Evolutionary conservation across 1,140 invertebrate genomes (phyloP), one percentile per base, ranked within the genome.

Genomic region (Anastrepha obliqua): DNA sequence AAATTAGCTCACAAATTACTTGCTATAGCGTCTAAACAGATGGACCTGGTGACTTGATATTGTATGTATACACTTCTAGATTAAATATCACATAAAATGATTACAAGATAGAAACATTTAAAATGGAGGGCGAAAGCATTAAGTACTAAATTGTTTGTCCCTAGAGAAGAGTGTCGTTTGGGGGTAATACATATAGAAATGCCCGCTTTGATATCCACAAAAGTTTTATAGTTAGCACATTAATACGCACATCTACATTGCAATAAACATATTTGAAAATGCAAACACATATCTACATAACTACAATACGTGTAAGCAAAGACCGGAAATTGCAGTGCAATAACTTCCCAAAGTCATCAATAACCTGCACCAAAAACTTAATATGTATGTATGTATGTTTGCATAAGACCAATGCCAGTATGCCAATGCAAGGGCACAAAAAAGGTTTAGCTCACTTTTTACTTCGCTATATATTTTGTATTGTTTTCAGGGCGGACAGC

Each of bases 281-380:
- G 20, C 42, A 42, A 0, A 44, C 44, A 65, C 17, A 29, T 29
- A 81, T 55, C 55, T 9, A 13, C 74, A 81, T 17, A 8, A 55
- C 74, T n/a, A n/a, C n/a, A n/a, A n/a, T n/a, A n/a, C 44, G 8
- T 8, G 47, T 20, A 51, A 81, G 47, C 74, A 55, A 81, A 51
- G 17, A 81, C 74, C 15, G 74, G 74, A 81, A 81, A 81, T 81
- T 81, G 47, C 86, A 70, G 62, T 87, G 74, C 65, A 85, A 85
- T 87, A 89, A 74, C 85, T 87, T 64, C 59, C 78, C 86, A 88
- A 86, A 88, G 65, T 85, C 87, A 87, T 87, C 87, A 87, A 87
- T 87, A 87, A 87, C 67, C 51, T 17, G 58, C 58, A 65, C 17
- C 17, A 81, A 81, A 58, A n/a, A 55, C 44, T 15, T 20, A 3